Evolutionary conservation across 2,113 vertebrate species (phyloP).

Genomic region (Hippotragus niger): DNA sequence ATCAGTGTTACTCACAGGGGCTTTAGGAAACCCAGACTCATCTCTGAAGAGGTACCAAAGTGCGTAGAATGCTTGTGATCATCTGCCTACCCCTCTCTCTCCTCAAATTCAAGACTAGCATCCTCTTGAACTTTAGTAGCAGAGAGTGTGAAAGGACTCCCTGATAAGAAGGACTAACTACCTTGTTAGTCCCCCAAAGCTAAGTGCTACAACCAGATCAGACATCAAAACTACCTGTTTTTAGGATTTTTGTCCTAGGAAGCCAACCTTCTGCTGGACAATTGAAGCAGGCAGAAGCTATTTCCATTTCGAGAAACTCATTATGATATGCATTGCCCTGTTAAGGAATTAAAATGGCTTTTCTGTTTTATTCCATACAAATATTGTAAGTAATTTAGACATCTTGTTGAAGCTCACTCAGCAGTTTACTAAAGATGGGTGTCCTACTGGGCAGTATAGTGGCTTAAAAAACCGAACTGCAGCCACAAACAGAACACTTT

Average conservation of each 20-base stretch:
- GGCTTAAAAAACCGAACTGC: not conserved
- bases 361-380: not conserved
- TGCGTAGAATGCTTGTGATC: not conserved
- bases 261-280: not conserved
- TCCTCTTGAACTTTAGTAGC: not conserved
- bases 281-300: not conserved
- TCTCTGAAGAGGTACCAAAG: not conserved
- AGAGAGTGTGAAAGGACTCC: not conserved
- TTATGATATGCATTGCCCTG: not conserved
- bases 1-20: not conserved
- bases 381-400: not conserved
- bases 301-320: not conserved
- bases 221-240: not conserved
- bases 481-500: not conserved
- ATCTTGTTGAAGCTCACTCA: not conserved
- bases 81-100: too few species aligned
- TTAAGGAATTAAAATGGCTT: not conserved
- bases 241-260: conserved; percentile 8
- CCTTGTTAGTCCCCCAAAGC: not conserved
- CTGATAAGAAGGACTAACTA: not conserved
- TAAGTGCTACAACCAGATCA: not conserved
- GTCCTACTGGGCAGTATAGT: not conserved
- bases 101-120: not conserved
- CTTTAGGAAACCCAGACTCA: not conserved
- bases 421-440: not conserved